phyloP scores from a whole-genome alignment of 2,888 invertebrate genomes.

The Chymomyza amoena region DNA sequence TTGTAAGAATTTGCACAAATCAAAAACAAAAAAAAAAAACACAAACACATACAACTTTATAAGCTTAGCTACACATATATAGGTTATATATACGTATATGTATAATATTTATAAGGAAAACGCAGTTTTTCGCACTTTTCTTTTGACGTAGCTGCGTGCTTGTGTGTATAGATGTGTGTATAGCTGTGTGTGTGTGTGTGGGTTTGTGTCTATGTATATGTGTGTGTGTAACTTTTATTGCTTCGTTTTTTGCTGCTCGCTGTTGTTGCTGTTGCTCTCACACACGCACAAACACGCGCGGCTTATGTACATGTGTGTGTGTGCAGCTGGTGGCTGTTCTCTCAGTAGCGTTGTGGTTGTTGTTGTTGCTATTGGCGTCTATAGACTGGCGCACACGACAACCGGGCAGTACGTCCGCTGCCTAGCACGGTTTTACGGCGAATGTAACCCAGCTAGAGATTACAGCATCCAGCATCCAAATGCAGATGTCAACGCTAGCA shows the following conservation, averaged over 20 bases:
- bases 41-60: no score
- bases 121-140: not conserved
- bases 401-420: slow-evolving; percentile 40
- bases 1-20: no score
- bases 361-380: not conserved
- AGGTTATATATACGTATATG: no score
- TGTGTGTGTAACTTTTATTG: not conserved
- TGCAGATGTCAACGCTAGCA: not conserved
- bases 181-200: not conserved
- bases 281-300: not conserved
- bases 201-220: not conserved
- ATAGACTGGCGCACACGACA: not conserved
- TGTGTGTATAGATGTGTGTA: not conserved
- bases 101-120: not conserved
- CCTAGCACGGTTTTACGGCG: slow-evolving; percentile 45
- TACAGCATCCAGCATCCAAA: slow-evolving; percentile 36
- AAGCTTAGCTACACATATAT: not conserved
- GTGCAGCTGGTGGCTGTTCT: not conserved
- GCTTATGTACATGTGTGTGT: not conserved
- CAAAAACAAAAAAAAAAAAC: no score
- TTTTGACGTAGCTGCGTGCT: not conserved
- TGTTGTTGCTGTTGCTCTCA: not conserved
- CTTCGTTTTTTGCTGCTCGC: not conserved
- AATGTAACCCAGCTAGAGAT: slow-evolving; percentile 54
- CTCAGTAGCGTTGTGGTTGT: not conserved